A percentile compares a stretch with the other conserved stretches of the same genome.
These are phyloP conservation scores for Tragulus kanchil DNA, from an alignment of 2,113 vertebrate species.

Conservation along the genomic window DNA sequence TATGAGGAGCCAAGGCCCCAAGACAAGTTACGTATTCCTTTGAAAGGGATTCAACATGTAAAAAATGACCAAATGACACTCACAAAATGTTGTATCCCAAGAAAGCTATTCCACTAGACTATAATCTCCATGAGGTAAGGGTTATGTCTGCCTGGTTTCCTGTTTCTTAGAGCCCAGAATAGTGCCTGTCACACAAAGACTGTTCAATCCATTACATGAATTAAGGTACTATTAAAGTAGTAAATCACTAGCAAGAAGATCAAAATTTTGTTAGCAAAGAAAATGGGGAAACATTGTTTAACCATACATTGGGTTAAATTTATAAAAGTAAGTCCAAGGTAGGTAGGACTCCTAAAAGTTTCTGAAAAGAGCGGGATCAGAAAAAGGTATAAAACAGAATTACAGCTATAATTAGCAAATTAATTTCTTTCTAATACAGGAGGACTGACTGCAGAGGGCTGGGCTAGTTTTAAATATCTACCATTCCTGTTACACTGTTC, in stretches of 20 bases:
- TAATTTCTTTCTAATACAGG: background rate
- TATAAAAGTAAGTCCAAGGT: constrained; percentile 39
- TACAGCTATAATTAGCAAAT: constrained; percentile 1
- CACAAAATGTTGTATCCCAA: background rate
- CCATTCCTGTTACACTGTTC: background rate
- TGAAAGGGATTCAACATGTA: background rate
- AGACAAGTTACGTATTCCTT: background rate
- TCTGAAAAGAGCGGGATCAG: background rate
- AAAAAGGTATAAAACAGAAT: background rate
- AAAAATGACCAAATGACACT: constrained; percentile 43
- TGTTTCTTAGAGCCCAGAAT: background rate
- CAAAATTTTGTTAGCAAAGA: constrained; percentile 44
- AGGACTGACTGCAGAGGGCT: background rate
- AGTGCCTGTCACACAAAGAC: background rate
- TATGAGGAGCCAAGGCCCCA: background rate
- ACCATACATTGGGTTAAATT: background rate
- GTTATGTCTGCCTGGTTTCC: background rate
- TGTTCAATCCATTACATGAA: background rate
- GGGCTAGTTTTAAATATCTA: background rate
- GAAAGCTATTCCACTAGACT: background rate
- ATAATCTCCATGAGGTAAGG: background rate
- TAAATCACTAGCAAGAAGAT: background rate
- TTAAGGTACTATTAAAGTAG: constrained; percentile 22
- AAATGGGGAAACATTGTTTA: constrained; percentile 29
- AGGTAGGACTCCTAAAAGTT: background rate